Evolutionary conservation across 2,113 vertebrate species (phyloP).

Genomic region (Tenrec ecaudatus): DNA sequence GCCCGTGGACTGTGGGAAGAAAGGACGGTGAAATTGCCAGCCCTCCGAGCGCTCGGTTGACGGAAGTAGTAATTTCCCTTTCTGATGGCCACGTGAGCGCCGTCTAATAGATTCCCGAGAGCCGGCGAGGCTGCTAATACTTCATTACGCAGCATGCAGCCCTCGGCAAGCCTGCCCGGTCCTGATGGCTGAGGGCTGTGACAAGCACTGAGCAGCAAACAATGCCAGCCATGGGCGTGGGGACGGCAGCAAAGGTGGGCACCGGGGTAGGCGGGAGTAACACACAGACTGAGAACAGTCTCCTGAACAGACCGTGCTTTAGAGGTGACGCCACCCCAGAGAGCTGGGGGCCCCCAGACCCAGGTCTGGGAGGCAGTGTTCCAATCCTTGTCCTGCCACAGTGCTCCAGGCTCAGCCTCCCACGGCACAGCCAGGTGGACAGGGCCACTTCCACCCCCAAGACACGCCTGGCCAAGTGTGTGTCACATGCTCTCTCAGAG

Average conservation of each 20-base stretch:
- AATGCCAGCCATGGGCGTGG: background rate
- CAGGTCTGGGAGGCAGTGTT: too few relatives aligned
- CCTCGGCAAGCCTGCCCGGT: accelerated
- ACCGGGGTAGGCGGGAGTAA: accelerated
- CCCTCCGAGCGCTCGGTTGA: background rate
- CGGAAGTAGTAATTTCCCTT: background rate
- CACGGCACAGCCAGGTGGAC: accelerated
- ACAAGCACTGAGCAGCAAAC: accelerated
- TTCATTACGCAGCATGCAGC: background rate
- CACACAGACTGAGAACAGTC: background rate
- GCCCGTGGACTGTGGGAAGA: background rate
- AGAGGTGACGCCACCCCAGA: background rate
- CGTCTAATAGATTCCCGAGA: accelerated
- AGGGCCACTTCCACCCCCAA: background rate
- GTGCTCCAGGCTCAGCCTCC: too few relatives aligned
- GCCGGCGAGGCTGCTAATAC: background rate
- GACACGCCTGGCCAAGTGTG: background rate
- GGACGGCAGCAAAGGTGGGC: background rate
- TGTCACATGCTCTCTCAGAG: background rate
- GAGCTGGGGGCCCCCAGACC: background rate
- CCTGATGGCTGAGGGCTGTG: accelerated
- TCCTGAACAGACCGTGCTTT: accelerated
- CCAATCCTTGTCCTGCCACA: accelerated
- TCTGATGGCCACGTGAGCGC: background rate
- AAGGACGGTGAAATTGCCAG: background rate